Percentiles rank a stretch among this genome's conserved stretches.
These are phyloP conservation scores for Gambusia holbrooki DNA, from an alignment of 2,113 vertebrate species.

Conservation along the genomic window DNA sequence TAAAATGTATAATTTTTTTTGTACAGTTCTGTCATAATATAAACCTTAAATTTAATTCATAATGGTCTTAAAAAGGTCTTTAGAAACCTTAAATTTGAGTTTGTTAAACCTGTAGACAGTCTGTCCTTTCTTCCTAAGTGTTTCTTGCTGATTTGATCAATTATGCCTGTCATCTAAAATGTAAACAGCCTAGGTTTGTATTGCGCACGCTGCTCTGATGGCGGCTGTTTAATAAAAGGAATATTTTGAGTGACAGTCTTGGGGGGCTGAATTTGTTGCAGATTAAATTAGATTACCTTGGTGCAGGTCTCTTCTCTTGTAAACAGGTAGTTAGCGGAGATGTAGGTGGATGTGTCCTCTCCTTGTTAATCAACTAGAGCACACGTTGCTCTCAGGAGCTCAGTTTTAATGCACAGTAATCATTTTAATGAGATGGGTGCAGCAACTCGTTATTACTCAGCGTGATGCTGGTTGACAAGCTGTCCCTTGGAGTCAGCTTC, in stretches of 20 bases:
- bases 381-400: slow-evolving; percentile 21
- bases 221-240: neutral
- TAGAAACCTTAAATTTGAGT: no score
- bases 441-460: slow-evolving; percentile 57
- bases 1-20: no score
- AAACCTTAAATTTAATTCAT: no score
- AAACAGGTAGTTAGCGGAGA: slow-evolving; percentile 33
- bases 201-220: neutral
- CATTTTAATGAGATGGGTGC: slow-evolving; percentile 46
- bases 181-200: neutral
- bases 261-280: slow-evolving; percentile 15
- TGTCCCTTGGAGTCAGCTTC: slow-evolving; percentile 64
- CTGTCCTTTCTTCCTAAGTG: neutral
- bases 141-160: neutral
- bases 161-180: neutral
- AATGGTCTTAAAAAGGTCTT: no score
- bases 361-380: slow-evolving; percentile 32
- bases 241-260: slow-evolving; percentile 1
- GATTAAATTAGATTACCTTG: slow-evolving; percentile 25
- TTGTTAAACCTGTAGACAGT: no score
- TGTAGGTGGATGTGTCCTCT: slow-evolving; percentile 16
- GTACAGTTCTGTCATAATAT: no score
- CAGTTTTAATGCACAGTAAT: slow-evolving; percentile 38
- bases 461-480: slow-evolving; percentile 66
- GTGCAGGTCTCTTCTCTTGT: slow-evolving; percentile 11